A percentile compares a stretch with the other conserved stretches of the same genome.
phyloP scores from a whole-genome alignment of 1,140 invertebrate species.

The Neodiprion pinetum region DNA sequence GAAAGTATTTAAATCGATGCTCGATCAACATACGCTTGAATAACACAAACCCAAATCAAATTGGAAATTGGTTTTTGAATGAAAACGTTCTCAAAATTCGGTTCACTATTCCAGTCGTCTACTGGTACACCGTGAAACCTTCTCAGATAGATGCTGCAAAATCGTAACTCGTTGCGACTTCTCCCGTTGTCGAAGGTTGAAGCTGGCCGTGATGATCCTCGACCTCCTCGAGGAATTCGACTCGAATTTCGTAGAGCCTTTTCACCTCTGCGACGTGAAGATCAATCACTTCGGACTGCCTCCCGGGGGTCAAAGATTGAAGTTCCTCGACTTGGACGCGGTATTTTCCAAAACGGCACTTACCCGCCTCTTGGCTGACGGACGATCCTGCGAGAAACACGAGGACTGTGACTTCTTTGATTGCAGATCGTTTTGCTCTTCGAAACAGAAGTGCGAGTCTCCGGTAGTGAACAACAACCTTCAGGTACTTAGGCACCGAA shows the following conservation, averaged over 20 bases:
- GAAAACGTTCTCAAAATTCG: too few relatives aligned
- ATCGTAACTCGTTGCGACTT: too few relatives aligned
- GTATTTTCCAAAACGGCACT: slow-evolving; percentile 62
- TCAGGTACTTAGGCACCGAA: slow-evolving; percentile 51
- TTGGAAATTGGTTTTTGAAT: too few relatives aligned
- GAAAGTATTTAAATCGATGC: too few relatives aligned
- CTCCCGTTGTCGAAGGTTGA: slow-evolving; percentile 43
- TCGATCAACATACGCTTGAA: too few relatives aligned
- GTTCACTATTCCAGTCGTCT: too few relatives aligned
- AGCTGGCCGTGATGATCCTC: slow-evolving; percentile 67
- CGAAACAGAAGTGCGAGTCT: slow-evolving; percentile 60
- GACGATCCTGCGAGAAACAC: slow-evolving; percentile 60
- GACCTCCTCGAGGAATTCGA: slow-evolving; percentile 69
- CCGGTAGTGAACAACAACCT: slow-evolving; percentile 70
- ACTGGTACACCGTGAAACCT: too few relatives aligned
- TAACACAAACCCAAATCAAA: too few relatives aligned
- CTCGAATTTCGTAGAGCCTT: slow-evolving; percentile 62
- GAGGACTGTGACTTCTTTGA: slow-evolving; percentile 73
- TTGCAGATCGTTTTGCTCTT: slow-evolving; percentile 66
- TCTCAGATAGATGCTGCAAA: too few relatives aligned
- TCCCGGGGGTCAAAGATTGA: slow-evolving; percentile 59
- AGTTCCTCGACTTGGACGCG: slow-evolving; percentile 69
- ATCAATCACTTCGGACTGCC: slow-evolving; percentile 71
- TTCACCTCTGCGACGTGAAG: slow-evolving; percentile 74
- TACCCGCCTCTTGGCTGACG: slow-evolving; percentile 54